Evolutionary conservation across 2,888 invertebrate species (phyloP).

Genomic region (Drosophila paucipuncta): DNA sequence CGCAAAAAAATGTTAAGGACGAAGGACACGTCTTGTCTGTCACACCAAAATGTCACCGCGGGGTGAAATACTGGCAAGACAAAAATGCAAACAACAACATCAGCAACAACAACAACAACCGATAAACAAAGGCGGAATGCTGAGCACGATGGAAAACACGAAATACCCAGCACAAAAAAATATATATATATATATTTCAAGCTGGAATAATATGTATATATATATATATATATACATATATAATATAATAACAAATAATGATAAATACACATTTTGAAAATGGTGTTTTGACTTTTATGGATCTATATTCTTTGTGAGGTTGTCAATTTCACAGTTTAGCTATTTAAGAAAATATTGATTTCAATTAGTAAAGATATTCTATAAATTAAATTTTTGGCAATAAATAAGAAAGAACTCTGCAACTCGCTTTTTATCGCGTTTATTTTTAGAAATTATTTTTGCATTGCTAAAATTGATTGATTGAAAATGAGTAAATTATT

Average conservation of each 20-base stretch:
- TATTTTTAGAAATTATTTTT: background rate
- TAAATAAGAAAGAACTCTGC: background rate
- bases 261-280: background rate
- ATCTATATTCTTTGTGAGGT: background rate
- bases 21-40: slow-evolving; percentile 84
- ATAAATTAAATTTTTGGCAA: too few species aligned
- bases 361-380: background rate
- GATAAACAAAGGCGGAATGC: slow-evolving; percentile 13
- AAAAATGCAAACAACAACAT: slow-evolving; percentile 61
- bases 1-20: slow-evolving; percentile 66
- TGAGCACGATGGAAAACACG: background rate
- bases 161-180: slow-evolving; percentile 26
- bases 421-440: background rate
- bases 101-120: slow-evolving; percentile 37
- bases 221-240: too few species aligned
- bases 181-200: too few species aligned
- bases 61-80: slow-evolving; percentile 80
- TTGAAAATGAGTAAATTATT: background rate
- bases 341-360: background rate
- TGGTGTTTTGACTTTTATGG: background rate
- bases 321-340: background rate
- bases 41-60: slow-evolving; percentile 84
- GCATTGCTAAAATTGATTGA: too few species aligned
- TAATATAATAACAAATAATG: background rate
- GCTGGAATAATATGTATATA: too few species aligned